These are phyloP conservation scores for Sardinella longiceps DNA, from an alignment of 2,797 vertebrate genomes.

Conservation along the genomic window DNA sequence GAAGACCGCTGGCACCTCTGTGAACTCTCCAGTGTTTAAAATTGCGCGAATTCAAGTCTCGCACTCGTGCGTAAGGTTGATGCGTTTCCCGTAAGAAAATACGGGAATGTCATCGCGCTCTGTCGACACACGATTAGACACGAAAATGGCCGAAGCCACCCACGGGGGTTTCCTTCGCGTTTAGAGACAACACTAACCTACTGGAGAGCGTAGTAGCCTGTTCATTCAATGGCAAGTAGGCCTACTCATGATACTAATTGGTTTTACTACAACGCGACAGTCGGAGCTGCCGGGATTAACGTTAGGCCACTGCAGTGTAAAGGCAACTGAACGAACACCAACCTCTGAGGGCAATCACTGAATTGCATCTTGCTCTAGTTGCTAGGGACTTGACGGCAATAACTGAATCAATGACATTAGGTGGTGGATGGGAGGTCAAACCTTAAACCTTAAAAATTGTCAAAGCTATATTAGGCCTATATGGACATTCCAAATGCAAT, in stretches of 20 bases:
- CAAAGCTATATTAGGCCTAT: not conserved
- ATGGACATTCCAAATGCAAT: not conserved
- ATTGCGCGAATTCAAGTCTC: no score
- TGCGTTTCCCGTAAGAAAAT: not conserved
- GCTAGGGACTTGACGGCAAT: slow-evolving; percentile 7
- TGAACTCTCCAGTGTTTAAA: no score
- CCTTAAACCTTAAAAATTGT: not conserved
- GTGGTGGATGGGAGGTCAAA: not conserved
- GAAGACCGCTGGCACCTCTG: no score
- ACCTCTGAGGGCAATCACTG: slow-evolving; percentile 19
- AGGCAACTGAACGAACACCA: not conserved
- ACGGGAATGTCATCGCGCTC: not conserved
- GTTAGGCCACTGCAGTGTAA: no score
- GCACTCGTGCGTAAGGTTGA: no score
- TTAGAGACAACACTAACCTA: slow-evolving; percentile 25
- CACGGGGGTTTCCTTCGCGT: not conserved
- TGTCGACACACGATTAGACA: slow-evolving; percentile 1
- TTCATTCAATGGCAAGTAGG: not conserved
- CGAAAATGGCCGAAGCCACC: slow-evolving; percentile 20
- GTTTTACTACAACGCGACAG: not conserved
- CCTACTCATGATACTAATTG: not conserved
- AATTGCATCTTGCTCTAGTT: slow-evolving; percentile 27
- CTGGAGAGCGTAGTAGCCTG: not conserved
- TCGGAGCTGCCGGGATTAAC: not conserved
- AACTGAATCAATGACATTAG: slow-evolving; percentile 25